phyloP scores from a whole-genome alignment of 2,888 invertebrate genomes.

The Drosophila lacicola region DNA sequence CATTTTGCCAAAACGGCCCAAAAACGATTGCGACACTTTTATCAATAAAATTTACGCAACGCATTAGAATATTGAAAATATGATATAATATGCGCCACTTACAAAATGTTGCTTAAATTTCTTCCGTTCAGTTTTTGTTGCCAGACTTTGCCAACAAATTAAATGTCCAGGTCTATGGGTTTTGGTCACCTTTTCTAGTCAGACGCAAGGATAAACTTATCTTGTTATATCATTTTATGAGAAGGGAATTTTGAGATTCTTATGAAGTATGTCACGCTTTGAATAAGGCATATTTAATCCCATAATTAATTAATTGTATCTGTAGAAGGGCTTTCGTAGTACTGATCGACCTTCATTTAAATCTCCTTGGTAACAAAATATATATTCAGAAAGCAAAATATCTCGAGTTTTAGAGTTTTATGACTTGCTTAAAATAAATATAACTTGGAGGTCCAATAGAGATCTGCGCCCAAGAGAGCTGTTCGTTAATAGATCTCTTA shows the following conservation, averaged over 20 bases:
- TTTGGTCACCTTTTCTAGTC: constrained; percentile 38
- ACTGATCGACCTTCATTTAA: too few relatives aligned
- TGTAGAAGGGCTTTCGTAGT: too few relatives aligned
- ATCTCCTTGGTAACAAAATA: too few relatives aligned
- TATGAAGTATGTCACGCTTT: neutral
- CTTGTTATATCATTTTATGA: constrained; percentile 29
- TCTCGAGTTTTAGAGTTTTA: too few relatives aligned
- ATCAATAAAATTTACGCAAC: constrained; percentile 79
- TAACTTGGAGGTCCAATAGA: too few relatives aligned
- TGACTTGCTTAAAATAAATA: too few relatives aligned
- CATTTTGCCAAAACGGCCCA: constrained; percentile 8
- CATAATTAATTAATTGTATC: too few relatives aligned
- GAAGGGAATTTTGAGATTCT: neutral
- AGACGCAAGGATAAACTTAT: constrained; percentile 39
- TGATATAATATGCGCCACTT: constrained; percentile 42
- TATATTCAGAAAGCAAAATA: too few relatives aligned
- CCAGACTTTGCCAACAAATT: constrained; percentile 33
- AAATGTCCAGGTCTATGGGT: constrained; percentile 32
- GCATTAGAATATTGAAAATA: constrained; percentile 50
- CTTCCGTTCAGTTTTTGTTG: neutral
- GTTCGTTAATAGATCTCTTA: too few relatives aligned
- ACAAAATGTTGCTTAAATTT: constrained; percentile 35
- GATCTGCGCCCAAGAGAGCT: too few relatives aligned
- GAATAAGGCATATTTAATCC: neutral
- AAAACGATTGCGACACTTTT: constrained; percentile 57